These are phyloP conservation scores for Syndactyla subalaris DNA, from an alignment of 2,797 vertebrate genomes.

Conservation along the genomic window DNA sequence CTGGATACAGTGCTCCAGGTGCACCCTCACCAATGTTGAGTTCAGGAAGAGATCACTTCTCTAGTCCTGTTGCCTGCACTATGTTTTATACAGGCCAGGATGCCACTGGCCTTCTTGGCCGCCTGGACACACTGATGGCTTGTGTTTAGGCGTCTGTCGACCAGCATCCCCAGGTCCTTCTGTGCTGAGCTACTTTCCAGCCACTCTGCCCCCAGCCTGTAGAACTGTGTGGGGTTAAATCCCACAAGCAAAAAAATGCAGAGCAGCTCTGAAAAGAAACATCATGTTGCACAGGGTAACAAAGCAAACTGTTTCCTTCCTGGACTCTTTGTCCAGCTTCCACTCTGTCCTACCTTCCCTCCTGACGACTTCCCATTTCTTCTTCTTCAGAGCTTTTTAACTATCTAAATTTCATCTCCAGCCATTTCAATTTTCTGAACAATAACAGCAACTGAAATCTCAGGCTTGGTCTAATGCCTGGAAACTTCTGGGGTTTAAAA, in stretches of 20 bases:
- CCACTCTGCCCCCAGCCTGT: background rate
- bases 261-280: background rate
- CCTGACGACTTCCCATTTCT: background rate
- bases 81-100: background rate
- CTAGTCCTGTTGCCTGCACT: background rate
- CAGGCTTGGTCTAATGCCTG: background rate
- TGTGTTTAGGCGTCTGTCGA: background rate
- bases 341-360: background rate
- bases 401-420: background rate
- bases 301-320: background rate
- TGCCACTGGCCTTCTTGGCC: background rate
- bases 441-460: background rate
- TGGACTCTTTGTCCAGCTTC: background rate
- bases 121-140: background rate
- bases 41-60: background rate
- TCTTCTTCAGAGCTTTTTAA: background rate
- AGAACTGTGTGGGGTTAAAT: background rate
- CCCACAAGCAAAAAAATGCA: background rate
- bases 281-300: fast-evolving
- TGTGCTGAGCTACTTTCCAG: background rate
- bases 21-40: background rate
- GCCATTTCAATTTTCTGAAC: background rate
- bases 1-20: background rate
- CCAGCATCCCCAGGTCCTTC: background rate
- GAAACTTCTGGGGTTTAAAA: background rate